Base-by-base conservation (phyloP, 2,113 vertebrate genomes). In the Rhabdornis inornatus region DNA sequence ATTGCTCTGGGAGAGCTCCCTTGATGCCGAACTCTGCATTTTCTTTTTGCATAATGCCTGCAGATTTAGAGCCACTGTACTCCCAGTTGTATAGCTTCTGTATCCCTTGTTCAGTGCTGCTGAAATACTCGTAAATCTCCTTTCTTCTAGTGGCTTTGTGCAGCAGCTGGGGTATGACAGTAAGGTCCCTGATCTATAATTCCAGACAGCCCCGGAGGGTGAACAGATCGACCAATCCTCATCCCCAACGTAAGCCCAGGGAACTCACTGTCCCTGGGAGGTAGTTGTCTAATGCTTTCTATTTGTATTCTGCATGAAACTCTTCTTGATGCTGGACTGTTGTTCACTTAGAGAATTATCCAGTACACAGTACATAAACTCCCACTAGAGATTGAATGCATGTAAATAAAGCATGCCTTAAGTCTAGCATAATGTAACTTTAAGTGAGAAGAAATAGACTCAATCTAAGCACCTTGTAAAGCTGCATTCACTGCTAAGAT, bases 101-200 rank as follows among this genome's bases (percentile, higher is more conserved):
- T 97, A 97, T 98, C 98, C 97, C 94, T 95, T 98, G 98, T 98
- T 98, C 97, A 97, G 97, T 97, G 97, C 97, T 97, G 98, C 97
- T 98, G 97, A 98, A 99, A 98, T 97, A 96, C 98, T 98, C 98
- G 92, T 98, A 99, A 99, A 99, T 99, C 98, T 99, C 98, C 97
- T 98, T 98, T 98, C 98, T 98, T 98, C 81, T 97, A 97, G 97
- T 96, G 96, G 97, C 97, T 98, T 98, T 97, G 97, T 98, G 97
- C 97, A 98, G 98, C 98, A 98, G 98, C 98, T 98, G 98, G 98
- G 98, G 95, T 97, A 98, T 93, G 97, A 98, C 98, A 98, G 98
- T 98, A 97, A 98, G 98, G 98, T 98, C 98, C 98, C 95, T 97
- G 97, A 98, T 98, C 98, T 98, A 90, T 98, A 98, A 98, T 97